phyloP scores from a whole-genome alignment of 2,888 invertebrate species.

The Barypeithes pellucidus region DNA sequence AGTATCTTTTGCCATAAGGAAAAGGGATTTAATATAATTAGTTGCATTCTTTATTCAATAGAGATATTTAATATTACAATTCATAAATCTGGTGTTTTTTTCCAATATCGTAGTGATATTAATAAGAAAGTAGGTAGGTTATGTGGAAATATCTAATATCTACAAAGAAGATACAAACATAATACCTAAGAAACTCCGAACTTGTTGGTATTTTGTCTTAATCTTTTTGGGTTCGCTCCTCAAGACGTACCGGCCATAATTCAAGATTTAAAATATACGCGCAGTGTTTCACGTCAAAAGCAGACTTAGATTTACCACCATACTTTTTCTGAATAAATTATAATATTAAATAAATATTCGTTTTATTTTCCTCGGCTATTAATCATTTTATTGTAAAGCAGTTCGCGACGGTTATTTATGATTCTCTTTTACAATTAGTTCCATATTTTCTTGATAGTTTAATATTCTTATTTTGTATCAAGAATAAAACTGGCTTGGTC shows the following conservation, averaged over 20 bases:
- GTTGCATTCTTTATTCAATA: no score
- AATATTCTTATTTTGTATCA: constrained; percentile 44
- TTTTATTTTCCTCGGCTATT: constrained; percentile 59
- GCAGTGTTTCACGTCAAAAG: constrained; percentile 63
- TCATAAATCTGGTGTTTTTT: no score
- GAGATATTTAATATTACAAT: no score
- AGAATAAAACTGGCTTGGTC: background rate
- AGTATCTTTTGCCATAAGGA: no score
- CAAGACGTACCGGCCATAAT: constrained; percentile 60
- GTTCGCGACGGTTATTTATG: constrained; percentile 62
- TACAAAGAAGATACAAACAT: constrained; percentile 2
- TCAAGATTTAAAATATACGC: constrained; percentile 68
- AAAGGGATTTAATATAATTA: no score
- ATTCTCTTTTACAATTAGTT: constrained; percentile 52
- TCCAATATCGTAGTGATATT: no score
- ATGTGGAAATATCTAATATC: background rate
- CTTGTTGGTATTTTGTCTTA: constrained; percentile 42
- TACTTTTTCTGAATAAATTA: constrained; percentile 66
- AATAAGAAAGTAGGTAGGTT: background rate
- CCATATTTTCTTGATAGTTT: constrained; percentile 51
- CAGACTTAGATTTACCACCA: constrained; percentile 66
- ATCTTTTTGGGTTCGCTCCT: constrained; percentile 53
- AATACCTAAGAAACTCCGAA: constrained; percentile 1
- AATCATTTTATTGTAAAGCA: constrained; percentile 63
- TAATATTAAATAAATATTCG: constrained; percentile 65